These are phyloP conservation scores for Strix aluco DNA, from an alignment of 2,113 vertebrate species.

Conservation along the genomic window DNA sequence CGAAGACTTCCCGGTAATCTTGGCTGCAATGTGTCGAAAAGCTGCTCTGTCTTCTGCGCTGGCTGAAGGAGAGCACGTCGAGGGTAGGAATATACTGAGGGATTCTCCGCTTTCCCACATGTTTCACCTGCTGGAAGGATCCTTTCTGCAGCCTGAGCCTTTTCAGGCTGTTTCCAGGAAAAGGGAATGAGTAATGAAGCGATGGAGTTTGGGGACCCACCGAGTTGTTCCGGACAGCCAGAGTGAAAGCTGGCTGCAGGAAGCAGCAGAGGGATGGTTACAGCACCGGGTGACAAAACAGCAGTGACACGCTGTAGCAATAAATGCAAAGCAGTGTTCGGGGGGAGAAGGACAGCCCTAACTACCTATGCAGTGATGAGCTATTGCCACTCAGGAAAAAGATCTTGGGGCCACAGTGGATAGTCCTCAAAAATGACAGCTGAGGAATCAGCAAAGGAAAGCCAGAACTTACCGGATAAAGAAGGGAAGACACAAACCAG, in stretches of 20 bases:
- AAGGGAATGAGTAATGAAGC: background rate
- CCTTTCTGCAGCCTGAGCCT: background rate
- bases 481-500: background rate
- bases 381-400: background rate
- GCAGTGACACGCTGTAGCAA: background rate
- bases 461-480: background rate
- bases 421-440: background rate
- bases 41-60: background rate
- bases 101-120: background rate
- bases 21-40: background rate
- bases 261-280: background rate
- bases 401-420: too few species aligned
- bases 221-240: background rate
- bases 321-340: background rate
- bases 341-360: background rate
- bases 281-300: background rate
- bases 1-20: accelerated
- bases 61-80: background rate
- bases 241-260: background rate
- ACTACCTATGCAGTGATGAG: background rate
- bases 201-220: background rate
- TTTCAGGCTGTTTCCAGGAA: background rate
- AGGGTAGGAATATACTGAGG: accelerated
- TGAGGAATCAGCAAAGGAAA: background rate
- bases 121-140: background rate